These are phyloP conservation scores for Lamprologus callipterus DNA, from an alignment of 2,113 vertebrate genomes.

Conservation along the genomic window DNA sequence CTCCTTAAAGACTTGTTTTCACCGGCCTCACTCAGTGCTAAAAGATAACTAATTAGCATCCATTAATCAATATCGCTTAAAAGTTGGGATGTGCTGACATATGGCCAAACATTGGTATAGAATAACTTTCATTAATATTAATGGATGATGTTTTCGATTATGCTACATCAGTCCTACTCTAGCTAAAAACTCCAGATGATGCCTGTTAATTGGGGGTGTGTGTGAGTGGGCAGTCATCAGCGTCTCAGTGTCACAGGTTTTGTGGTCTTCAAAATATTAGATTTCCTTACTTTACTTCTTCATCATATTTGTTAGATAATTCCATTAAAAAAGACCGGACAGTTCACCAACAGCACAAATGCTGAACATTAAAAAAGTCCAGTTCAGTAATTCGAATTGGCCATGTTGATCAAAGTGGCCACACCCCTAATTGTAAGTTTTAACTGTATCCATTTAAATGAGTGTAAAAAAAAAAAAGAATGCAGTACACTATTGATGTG, in stretches of 20 bases:
- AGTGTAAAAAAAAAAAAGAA: not conserved
- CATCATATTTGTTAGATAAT: not conserved
- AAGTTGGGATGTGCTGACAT: not conserved
- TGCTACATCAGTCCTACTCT: not conserved
- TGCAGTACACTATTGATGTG: not conserved
- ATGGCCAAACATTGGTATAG: not conserved
- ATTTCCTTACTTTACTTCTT: not conserved
- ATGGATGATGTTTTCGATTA: not conserved
- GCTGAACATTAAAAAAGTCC: not conserved
- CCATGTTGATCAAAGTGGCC: not conserved
- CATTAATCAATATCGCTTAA: not conserved
- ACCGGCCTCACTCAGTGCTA: not conserved
- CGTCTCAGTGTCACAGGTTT: not conserved
- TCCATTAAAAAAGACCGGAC: not conserved
- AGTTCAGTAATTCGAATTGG: not conserved
- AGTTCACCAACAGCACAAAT: not conserved
- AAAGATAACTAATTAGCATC: not conserved
- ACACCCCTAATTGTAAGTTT: not conserved
- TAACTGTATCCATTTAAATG: not conserved
- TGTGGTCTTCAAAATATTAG: not conserved
- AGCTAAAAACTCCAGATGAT: not conserved
- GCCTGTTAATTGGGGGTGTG: not conserved
- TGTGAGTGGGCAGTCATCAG: not conserved
- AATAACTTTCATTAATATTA: not conserved
- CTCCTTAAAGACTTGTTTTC: constrained; percentile 2